Evolutionary conservation across 2,888 invertebrate species (phyloP), one percentile per base, ranked within the genome.

Genomic region (Synergus japonicus): DNA sequence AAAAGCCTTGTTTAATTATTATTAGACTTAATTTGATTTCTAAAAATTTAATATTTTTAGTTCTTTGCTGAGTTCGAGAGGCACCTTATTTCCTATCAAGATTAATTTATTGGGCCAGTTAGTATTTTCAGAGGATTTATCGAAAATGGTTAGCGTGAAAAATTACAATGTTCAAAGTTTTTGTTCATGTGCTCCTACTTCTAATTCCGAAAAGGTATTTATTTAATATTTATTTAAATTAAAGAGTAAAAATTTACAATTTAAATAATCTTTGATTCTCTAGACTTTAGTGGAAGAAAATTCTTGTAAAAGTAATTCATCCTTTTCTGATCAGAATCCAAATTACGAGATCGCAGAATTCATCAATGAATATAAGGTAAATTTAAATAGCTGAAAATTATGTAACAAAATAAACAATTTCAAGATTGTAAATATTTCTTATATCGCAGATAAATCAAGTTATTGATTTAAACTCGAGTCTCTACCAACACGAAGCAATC

Each of bases 321-420:
- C 10, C 10, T n/a, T 73, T 54, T 73, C n/a, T 9, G 73, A 54
- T 37, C n/a, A 54, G 0, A 54, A 5, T 76, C 54, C 15, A 66
- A 82, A 83, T 69, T 95, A 93, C 84, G 92, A 92, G 83, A 93
- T 95, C 79, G 93, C 94, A 4, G 89, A 92, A 66, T 92, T 93
- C 82, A 93, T 95, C 60, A 95, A 95, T 86, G 92, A 93, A 85
- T 95, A 94, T 89, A 93, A 94, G 88, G 95, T 95, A 81, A 91
- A 76, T 49, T 44, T 10, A 46, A 63, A 10, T 13, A 65, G 12
- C 12, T 78, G 1, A 12, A 69, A 41, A 37, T 58, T 9, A 10
- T 65, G 7, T 4, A 1, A 65, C 2, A 46, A 41, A 18, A 1
- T 44, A 60, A 78, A 13, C 49, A 29, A 81, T 41, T 54, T 67